Evolutionary conservation across 2,113 vertebrate species (phyloP), one percentile per base, ranked within the genome.

Genomic region (Uropsilus gracilis): DNA sequence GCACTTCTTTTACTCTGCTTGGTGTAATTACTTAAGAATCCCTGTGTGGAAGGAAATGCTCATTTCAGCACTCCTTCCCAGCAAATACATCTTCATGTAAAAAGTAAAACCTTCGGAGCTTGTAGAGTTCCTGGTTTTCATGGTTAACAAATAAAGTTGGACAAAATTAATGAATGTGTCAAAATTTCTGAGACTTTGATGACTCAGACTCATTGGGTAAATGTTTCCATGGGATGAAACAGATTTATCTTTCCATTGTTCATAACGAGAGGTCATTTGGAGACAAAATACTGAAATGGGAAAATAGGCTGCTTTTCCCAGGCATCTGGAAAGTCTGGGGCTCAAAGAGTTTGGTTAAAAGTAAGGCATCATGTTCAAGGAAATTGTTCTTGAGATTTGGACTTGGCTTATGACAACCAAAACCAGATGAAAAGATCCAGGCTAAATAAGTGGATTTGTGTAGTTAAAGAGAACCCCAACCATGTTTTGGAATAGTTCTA

Each of bases 81-180:
- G 72, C 81, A 85, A 66, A 94, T 93, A 77, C 76, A 64, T 96
- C 89, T 95, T 94, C 89, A 77, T 77, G 61, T 50, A 75, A 84
- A 78, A 96, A 75, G 30, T 76, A 78, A 34, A 55, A 39, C 44
- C 90, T 87, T 94, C 39, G 37, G 71, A 76, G 61, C 66, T 73
- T 86, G 64, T 78, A 53, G 34, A 63, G 93, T 63, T 30, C 71
- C 76, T 95, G 90, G n/a, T 32, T 95, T 97, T 93, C 88, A 71
- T 86, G 91, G 87, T 91, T 96, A 97, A 97, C 96, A 97, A 97
- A 97, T 89, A 96, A 96, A 94, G 82, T 88, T 87, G 94, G 95
- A 73, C 84, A 93, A 96, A 97, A 97, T 96, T 91, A 97, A 97
- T 97, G 96, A 95, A 93, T 26, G 86, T 97, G 97, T 97, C 96